Conservation (phyloP, 2,888 invertebrate genomes). For the Eulithis prunata region DNA sequence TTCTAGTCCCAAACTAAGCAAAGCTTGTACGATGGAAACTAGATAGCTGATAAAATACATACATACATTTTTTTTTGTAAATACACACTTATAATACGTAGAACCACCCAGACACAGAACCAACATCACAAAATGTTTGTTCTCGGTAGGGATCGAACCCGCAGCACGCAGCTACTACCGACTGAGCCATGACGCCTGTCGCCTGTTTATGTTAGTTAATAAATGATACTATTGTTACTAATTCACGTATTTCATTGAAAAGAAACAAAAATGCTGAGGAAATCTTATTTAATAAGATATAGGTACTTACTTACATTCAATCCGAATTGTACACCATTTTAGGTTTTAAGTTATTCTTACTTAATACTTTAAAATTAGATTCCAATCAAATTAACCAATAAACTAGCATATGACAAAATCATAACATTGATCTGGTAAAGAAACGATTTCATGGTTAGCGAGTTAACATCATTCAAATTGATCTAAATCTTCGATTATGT, state of each 20-base stretch:
- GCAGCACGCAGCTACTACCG: too few relatives aligned
- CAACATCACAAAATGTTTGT: too few relatives aligned
- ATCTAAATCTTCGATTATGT: slow-evolving; percentile 26
- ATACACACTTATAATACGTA: too few relatives aligned
- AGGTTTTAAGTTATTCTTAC: slow-evolving; percentile 19
- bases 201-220: not conserved
- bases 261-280: slow-evolving; percentile 25
- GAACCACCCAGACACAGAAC: too few relatives aligned
- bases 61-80: too few relatives aligned
- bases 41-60: too few relatives aligned
- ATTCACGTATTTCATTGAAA: slow-evolving; percentile 12
- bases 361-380: slow-evolving; percentile 16
- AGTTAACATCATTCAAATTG: slow-evolving; percentile 12
- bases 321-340: slow-evolving; percentile 30
- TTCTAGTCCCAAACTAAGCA: too few relatives aligned
- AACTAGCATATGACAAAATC: not conserved
- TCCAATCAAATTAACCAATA: not conserved
- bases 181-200: too few relatives aligned
- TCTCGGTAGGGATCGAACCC: too few relatives aligned
- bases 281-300: slow-evolving; percentile 31
- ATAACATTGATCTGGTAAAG: not conserved
- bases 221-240: slow-evolving; percentile 2
- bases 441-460: not conserved
- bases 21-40: too few relatives aligned
- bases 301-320: slow-evolving; percentile 15